A percentile compares a stretch with the other conserved stretches of the same genome.
These are phyloP conservation scores for Bimastos eiseni DNA, from an alignment of 2,888 invertebrate genomes.

Conservation along the genomic window DNA sequence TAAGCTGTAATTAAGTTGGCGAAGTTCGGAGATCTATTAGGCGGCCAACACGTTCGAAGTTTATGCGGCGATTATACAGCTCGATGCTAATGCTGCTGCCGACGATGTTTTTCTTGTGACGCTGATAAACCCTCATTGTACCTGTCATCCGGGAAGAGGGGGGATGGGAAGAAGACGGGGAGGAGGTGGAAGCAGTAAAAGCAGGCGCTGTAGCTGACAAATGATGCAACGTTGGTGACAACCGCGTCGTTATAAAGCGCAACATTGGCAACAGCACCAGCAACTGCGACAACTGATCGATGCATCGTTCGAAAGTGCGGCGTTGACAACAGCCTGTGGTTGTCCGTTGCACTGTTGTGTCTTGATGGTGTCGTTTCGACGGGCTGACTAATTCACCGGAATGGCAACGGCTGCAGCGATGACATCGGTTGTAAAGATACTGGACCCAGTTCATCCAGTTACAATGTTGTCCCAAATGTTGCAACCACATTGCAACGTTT, in stretches of 20 bases:
- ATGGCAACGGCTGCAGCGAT: too few species aligned
- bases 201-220: background rate
- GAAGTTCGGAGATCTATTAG: background rate
- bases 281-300: background rate
- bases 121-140: background rate
- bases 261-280: background rate
- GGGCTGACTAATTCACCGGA: too few species aligned
- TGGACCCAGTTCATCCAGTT: too few species aligned
- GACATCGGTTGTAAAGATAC: too few species aligned
- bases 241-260: background rate
- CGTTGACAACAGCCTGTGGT: background rate
- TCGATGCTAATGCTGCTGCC: background rate
- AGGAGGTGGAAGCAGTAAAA: background rate
- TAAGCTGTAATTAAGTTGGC: conserved; percentile 7
- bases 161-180: background rate
- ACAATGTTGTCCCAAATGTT: too few species aligned
- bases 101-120: background rate
- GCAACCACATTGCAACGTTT: too few species aligned
- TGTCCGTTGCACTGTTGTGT: too few species aligned
- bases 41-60: background rate
- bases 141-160: background rate
- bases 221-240: background rate
- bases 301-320: background rate
- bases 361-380: too few species aligned
- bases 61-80: background rate